Conservation (phyloP, 2,888 invertebrate genomes). For the Scaptomyza flava region DNA sequence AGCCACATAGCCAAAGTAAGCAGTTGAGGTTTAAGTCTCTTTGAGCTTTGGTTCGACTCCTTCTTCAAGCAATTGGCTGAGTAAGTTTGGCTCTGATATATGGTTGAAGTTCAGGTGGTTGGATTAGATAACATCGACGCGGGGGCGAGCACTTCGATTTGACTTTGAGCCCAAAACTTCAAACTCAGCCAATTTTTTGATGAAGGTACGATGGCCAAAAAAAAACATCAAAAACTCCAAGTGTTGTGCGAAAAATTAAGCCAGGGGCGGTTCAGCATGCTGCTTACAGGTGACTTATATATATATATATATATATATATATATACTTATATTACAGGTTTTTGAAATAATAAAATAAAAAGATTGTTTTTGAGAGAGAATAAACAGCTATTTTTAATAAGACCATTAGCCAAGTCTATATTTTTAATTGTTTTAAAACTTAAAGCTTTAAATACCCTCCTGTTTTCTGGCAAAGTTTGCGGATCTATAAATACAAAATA, state of each 20-base stretch:
- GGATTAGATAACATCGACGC: conserved; percentile 45
- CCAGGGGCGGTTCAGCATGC: conserved; percentile 56
- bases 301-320: too few species aligned
- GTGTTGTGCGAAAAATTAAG: conserved; percentile 18
- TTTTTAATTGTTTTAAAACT: not conserved
- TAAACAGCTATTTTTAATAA: not conserved
- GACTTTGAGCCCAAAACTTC: conserved; percentile 67
- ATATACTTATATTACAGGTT: not conserved
- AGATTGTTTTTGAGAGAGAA: not conserved
- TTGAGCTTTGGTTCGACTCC: not conserved
- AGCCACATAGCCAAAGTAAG: conserved; percentile 5
- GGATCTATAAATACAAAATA: conserved; percentile 68
- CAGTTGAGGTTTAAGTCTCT: not conserved
- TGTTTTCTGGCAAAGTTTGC: conserved; percentile 17
- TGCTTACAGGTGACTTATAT: not conserved
- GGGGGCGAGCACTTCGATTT: conserved; percentile 70
- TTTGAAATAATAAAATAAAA: too few species aligned
- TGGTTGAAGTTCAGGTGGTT: conserved; percentile 62
- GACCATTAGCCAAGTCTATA: not conserved
- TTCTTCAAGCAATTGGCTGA: conserved; percentile 29
- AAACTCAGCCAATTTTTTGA: conserved; percentile 53
- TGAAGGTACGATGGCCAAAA: conserved; percentile 52
- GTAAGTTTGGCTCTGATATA: conserved; percentile 28
- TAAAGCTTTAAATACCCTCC: conserved; percentile 11
- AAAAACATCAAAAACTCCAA: conserved; percentile 16